phyloP scores from a whole-genome alignment of 2,113 vertebrate species.

The Pachypanchax playfairii region DNA sequence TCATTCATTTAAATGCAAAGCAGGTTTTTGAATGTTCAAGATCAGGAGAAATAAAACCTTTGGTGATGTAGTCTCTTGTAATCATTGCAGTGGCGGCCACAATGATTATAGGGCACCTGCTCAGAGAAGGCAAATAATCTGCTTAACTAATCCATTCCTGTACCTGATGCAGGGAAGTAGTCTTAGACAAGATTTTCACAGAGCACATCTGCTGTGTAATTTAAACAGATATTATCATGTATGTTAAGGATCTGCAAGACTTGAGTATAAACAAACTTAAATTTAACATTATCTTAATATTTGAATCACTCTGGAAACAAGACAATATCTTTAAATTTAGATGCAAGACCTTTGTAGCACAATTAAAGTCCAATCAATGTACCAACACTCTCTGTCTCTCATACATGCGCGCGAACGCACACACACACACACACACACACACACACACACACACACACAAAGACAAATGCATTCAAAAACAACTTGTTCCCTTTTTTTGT shows the following conservation, averaged over 20 bases:
- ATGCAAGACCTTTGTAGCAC: not conserved
- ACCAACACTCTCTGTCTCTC: too few relatives aligned
- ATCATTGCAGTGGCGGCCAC: constrained; percentile 13
- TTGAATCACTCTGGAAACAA: too few relatives aligned
- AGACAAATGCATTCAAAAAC: too few relatives aligned
- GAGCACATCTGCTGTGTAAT: constrained; percentile 30
- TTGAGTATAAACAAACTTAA: constrained; percentile 7
- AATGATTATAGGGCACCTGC: constrained; percentile 31
- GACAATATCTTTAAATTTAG: not conserved
- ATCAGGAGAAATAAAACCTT: constrained; percentile 29
- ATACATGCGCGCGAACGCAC: too few relatives aligned
- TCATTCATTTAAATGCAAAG: constrained; percentile 25
- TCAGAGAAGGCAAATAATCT: constrained; percentile 45
- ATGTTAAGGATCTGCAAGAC: constrained; percentile 3
- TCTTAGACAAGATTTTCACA: constrained; percentile 24
- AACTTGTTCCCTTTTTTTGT: too few relatives aligned
- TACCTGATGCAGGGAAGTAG: constrained; percentile 27
- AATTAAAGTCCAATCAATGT: too few relatives aligned
- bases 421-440: too few relatives aligned
- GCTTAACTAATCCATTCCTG: constrained; percentile 41
- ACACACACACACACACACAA: too few relatives aligned
- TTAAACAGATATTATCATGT: constrained; percentile 27
- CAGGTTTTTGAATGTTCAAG: constrained; percentile 11
- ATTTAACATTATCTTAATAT: constrained; percentile 18
- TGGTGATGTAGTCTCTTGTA: constrained; percentile 7